phyloP scores from a whole-genome alignment of 2,113 vertebrate genomes.

The Ptilorrhoa leucosticta region DNA sequence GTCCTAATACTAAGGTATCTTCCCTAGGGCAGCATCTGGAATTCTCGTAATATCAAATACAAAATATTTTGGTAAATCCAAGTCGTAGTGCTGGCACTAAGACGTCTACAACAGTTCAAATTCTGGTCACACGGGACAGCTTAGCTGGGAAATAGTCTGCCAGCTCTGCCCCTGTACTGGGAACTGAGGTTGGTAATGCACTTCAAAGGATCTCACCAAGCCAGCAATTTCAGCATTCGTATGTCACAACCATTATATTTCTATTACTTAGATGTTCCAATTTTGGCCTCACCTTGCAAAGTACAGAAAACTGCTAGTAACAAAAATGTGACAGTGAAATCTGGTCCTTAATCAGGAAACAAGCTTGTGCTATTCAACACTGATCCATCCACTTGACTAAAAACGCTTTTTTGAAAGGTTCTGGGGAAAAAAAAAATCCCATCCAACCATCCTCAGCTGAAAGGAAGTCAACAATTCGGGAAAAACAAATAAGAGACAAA shows the following conservation, averaged over 20 bases:
- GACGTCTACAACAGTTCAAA: background rate
- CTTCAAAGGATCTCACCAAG: background rate
- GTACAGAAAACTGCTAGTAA: background rate
- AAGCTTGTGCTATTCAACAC: background rate
- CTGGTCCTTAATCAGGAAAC: background rate
- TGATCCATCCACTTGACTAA: background rate
- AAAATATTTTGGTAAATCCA: slow-evolving; percentile 18
- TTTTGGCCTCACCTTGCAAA: background rate
- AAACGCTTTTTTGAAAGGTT: background rate
- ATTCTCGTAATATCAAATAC: background rate
- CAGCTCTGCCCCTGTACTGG: background rate
- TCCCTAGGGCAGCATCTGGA: background rate
- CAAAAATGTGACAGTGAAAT: background rate
- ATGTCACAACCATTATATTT: background rate
- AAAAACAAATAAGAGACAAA: background rate
- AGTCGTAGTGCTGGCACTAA: background rate
- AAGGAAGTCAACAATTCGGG: background rate
- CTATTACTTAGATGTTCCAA: background rate
- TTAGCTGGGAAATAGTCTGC: background rate
- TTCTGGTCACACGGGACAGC: background rate
- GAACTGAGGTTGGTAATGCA: background rate
- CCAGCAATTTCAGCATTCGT: background rate
- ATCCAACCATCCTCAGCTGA: background rate
- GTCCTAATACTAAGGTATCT: background rate
- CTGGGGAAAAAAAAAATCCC: background rate